phyloP scores from a whole-genome alignment of 1,140 invertebrate genomes.

The Daktulosphaira vitifoliae region DNA sequence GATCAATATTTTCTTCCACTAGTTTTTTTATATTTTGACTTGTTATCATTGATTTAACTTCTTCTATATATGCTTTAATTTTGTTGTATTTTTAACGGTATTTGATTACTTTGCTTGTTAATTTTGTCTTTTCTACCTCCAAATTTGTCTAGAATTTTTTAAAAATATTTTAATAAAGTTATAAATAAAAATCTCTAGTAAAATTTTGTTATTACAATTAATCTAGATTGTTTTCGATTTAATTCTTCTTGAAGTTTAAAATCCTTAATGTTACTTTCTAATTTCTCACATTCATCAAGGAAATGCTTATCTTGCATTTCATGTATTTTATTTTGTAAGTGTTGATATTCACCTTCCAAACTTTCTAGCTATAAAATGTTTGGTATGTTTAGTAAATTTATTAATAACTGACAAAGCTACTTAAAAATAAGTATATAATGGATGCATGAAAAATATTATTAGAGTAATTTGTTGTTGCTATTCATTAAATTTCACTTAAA shows the following conservation, averaged over 20 bases:
- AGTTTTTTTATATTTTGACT: constrained; percentile 24
- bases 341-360: constrained; percentile 5
- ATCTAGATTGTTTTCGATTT: neutral
- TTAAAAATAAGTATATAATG: too few relatives aligned
- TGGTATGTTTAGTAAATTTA: too few relatives aligned
- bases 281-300: neutral
- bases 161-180: neutral
- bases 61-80: neutral
- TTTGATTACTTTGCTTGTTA: constrained; percentile 11
- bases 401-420: too few relatives aligned
- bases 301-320: constrained; percentile 12
- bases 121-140: constrained; percentile 5
- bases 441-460: too few relatives aligned
- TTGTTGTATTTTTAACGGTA: constrained; percentile 13
- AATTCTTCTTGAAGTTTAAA: constrained; percentile 4
- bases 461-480: too few relatives aligned
- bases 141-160: constrained; percentile 3
- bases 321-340: constrained; percentile 24
- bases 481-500: too few relatives aligned
- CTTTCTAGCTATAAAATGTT: constrained; percentile 5
- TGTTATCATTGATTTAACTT: constrained; percentile 18
- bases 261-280: constrained; percentile 5
- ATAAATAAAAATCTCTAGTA: neutral
- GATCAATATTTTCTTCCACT: neutral
- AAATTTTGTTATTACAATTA: neutral